These are phyloP conservation scores for Drosophila phalerata DNA, from an alignment of 2,888 invertebrate species.

Conservation along the genomic window DNA sequence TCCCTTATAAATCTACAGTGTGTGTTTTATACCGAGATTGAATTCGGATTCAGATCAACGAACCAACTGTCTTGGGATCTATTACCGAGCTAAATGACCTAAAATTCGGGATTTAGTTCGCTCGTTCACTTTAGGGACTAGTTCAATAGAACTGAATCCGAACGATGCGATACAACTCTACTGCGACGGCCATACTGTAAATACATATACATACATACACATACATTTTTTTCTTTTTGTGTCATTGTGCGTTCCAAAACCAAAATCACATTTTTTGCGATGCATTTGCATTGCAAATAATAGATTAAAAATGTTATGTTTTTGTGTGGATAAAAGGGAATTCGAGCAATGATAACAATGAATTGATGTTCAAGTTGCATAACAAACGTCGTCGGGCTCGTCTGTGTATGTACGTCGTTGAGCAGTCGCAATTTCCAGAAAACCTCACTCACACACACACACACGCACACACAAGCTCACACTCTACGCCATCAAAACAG, in stretches of 20 bases:
- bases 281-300: constrained; percentile 68
- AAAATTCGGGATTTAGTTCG: no score
- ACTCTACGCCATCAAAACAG: constrained; percentile 63
- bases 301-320: constrained; percentile 61
- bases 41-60: no score
- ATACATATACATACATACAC: constrained; percentile 67
- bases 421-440: constrained; percentile 78
- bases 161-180: no score
- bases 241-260: constrained; percentile 73
- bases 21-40: no score
- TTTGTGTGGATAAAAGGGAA: constrained; percentile 54
- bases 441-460: constrained; percentile 57
- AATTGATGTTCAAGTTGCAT: constrained; percentile 74
- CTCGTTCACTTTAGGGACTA: no score
- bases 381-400: constrained; percentile 69
- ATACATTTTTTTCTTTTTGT: constrained; percentile 74
- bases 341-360: constrained; percentile 65
- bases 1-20: no score
- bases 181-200: constrained; percentile 64
- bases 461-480: constrained; percentile 19
- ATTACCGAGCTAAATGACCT: no score
- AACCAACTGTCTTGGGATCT: no score
- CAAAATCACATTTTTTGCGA: constrained; percentile 72
- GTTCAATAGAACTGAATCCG: no score
- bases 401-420: constrained; percentile 56